Evolutionary conservation across 2,888 invertebrate genomes (phyloP), one percentile per base, ranked within the genome.

Genomic region (Xylophagus ater): DNA sequence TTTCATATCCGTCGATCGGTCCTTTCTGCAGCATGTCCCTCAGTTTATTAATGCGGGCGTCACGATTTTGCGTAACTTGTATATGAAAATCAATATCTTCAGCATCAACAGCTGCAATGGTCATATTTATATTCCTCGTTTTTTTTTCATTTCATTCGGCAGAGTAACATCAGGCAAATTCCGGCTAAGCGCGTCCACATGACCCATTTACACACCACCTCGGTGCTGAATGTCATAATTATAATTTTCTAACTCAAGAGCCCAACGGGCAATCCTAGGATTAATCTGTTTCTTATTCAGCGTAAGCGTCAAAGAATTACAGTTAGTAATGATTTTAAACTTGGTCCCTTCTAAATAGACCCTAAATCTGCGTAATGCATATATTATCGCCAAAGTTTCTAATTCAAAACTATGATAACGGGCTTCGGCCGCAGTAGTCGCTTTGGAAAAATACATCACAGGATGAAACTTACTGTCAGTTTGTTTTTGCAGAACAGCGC

Each of bases 141-240:
- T n/a, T n/a, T n/a, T n/a, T n/a, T n/a, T n/a, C n/a, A n/a, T n/a
- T n/a, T n/a, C n/a, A n/a, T n/a, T n/a, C n/a, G n/a, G n/a, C n/a
- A n/a, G n/a, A 42, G 20, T 15, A 20, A 4, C 12, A 41, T n/a
- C n/a, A n/a, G n/a, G 28, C 4, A 55, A 48, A 21, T 51, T 47
- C 6, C 57, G 40, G 42, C 59, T 59, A 5, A 59, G 26, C 1
- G 55, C 56, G 44, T 60, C 59, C 0, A 45, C 54, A 41, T 59
- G 56, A 15, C 37, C 32, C 54, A 59, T 56, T 10, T 39, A 43
- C 2, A 19, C 8, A 1, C 54, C 66, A 38, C 62, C 60, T 30
- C 56, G 46, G 45, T 59, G 57, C 36, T 54, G 49, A 10, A 59
- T 41, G 4, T 19, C 41, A 23, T 53, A 54, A 43, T 57, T 50